Conservation (phyloP, 2,888 invertebrate genomes). For the Phlogophora meticulosa region DNA sequence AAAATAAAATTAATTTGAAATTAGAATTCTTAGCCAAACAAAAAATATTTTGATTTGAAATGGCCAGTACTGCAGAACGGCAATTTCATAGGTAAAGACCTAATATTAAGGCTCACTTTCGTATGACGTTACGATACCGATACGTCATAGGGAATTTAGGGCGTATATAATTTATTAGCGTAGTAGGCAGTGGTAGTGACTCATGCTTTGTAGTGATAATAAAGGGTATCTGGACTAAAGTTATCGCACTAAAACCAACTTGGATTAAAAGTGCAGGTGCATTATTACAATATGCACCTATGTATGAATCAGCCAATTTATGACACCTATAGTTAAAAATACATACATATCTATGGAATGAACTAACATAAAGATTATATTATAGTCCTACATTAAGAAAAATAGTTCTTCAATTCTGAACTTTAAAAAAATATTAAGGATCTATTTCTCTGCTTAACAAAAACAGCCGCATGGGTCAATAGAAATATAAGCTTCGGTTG, state of each 20-base stretch:
- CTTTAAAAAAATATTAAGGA: too few relatives aligned
- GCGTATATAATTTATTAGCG: neutral
- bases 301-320: neutral
- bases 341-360: neutral
- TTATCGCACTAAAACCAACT: neutral
- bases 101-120: conserved; percentile 24
- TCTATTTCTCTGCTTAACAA: too few relatives aligned
- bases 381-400: neutral
- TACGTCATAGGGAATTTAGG: conserved; percentile 32
- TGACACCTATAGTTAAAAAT: conserved; percentile 1
- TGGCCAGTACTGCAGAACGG: too few relatives aligned
- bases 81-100: too few relatives aligned
- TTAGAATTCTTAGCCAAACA: too few relatives aligned
- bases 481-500: too few relatives aligned
- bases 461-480: too few relatives aligned
- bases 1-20: too few relatives aligned
- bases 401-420: too few relatives aligned
- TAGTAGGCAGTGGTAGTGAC: neutral
- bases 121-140: conserved; percentile 5
- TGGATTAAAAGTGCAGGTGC: neutral
- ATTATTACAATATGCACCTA: neutral
- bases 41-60: too few relatives aligned
- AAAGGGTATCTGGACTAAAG: neutral
- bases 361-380: neutral
- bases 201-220: conserved; percentile 10